Evolutionary conservation across 2,888 invertebrate genomes (phyloP), one percentile per base, ranked within the genome.

Genomic region (Cephus runcator): DNA sequence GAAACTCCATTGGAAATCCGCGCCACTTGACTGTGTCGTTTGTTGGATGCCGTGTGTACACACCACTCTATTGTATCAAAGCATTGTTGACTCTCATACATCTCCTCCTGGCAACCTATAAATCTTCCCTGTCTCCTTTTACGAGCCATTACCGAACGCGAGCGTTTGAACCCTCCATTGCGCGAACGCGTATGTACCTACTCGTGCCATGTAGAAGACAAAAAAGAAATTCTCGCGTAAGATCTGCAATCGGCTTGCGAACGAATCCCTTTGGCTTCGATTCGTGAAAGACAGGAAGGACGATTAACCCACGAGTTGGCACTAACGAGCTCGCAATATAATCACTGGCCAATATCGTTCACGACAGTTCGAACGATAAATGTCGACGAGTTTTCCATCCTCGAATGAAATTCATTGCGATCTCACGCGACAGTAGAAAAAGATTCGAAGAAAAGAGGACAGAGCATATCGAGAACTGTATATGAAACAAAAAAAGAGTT

Each of bases 111-210:
- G 85, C 85, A 86, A 85, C 85, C 88, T 81, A 90, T 90, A 89
- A 90, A 90, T 90, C 91, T 89, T 87, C 82, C 85, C 85, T 84
- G 82, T 86, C 88, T 88, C 89, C 88, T 88, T 86, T 87, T 89
- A 89, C 86, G 87, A 88, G 88, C 89, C 88, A 89, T 90, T 90
- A 89, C 87, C 87, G 88, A 88, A 87, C 87, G 81, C 33, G 71
- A 71, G 33, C 33, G 15, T 71, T 71, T 33, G 71, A 71, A 71
- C 71, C 71, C 71, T 71, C 71, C 71, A 33, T 33, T 33, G 33
- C 33, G 71, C 71, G 71, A 71, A 33, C 30, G 33, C 33, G 33
- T 71, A 30, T 12, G 69, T 30, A 69, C 40, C 15, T 40, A 40
- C 15, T 56, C 6, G 9, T 56, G 40, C 40, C 23, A 23, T 9